Evolutionary conservation across 2,113 vertebrate species (phyloP).

Genomic region (Calyptommatus sinebrachiatus): DNA sequence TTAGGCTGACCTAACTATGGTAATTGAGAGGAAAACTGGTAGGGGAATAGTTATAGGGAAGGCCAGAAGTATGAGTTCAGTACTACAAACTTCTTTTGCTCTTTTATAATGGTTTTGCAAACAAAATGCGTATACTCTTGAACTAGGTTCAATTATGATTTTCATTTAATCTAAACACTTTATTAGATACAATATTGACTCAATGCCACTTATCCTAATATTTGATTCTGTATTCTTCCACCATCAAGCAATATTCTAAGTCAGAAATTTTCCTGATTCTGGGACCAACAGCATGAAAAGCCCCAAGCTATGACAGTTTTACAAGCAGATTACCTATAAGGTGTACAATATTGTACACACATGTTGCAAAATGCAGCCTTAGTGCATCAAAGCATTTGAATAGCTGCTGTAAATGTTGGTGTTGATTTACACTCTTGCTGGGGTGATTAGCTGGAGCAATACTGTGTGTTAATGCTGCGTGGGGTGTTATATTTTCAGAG

Average conservation of each 20-base stretch:
- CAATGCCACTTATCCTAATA: not conserved
- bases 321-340: not conserved
- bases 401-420: conserved; percentile 1
- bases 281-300: not conserved
- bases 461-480: not conserved
- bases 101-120: not conserved
- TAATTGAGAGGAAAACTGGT: not conserved
- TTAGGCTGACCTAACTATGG: not conserved
- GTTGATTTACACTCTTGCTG: conserved; percentile 5
- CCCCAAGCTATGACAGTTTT: conserved; percentile 1
- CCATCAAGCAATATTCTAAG: not conserved
- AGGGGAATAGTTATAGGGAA: not conserved
- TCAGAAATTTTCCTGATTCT: not conserved
- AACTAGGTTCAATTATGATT: not conserved
- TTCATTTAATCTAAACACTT: not conserved
- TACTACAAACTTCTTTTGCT: not conserved
- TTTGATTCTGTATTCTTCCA: not conserved
- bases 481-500: not conserved
- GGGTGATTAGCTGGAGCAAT: not conserved
- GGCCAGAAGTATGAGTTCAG: not conserved
- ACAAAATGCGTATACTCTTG: not conserved
- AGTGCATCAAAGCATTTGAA: not conserved
- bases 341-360: not conserved
- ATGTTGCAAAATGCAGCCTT: not conserved
- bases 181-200: not conserved